Base-by-base conservation (phyloP, 1,140 invertebrate genomes). In the Drosophila burlai region DNA sequence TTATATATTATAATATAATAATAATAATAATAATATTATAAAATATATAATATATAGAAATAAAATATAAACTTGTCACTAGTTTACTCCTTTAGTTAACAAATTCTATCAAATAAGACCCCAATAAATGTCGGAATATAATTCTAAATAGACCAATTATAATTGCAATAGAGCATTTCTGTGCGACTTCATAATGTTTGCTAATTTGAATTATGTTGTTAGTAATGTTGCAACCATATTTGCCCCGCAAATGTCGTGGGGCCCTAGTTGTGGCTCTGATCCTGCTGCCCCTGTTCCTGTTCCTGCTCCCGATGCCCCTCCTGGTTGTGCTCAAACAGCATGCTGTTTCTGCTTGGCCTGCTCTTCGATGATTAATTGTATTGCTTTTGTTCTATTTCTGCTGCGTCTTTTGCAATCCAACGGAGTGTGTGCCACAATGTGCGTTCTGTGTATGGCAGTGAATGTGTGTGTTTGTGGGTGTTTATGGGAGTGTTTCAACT, bases 351-450 rank as follows among this genome's bases (percentile, higher is more conserved):
- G 80, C 76, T 77, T 69, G 67, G 84, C 72, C 82, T 86, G 80
- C 73, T 74, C 67, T 74, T 80, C 73, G 76, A 86, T 86, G 84
- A 86, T 89, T 86, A 89, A 89, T 86, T 80, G 83, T 83, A 86
- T 86, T 77, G 83, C 76, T 64, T 80, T 87, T 87, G 83, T 86
- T 83, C 68, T 79, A 68, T 71, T 75, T 54, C 74, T 79, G 68
- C 68, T 75, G 60, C 50, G 59, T 75, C 79, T 55, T 75, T 66
- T 85, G 77, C 78, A 72, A 67, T 59, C 15, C 47, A 49, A 42
- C 52, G 54, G 58, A 58, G 24, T 66, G 38, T 49, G 34, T 67
- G 58, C 34, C 38, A 29, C 42, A 36, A 40, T 59, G 63, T 40
- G 62, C 29, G 18, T 43, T 31, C 50, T 63, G 42, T 50, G 9